Conservation (phyloP, 2,113 vertebrate genomes). For the Lophochroa leadbeateri region DNA sequence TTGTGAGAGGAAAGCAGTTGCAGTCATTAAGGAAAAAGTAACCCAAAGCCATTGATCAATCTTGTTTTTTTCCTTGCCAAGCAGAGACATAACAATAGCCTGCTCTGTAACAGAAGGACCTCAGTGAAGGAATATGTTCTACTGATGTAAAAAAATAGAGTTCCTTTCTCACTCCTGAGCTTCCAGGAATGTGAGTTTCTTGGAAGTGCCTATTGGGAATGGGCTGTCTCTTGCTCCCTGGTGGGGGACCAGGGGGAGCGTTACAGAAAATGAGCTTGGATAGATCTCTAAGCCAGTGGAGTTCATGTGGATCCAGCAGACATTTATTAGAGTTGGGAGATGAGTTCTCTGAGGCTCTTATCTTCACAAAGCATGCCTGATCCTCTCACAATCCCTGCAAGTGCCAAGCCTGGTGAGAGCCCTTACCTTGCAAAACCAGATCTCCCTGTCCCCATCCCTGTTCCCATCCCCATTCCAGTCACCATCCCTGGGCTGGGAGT, state of each 20-base stretch:
- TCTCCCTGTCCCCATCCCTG: background rate
- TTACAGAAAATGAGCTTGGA: background rate
- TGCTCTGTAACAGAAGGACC: background rate
- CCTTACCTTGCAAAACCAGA: background rate
- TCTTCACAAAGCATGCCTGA: background rate
- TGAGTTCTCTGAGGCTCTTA: background rate
- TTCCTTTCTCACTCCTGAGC: background rate
- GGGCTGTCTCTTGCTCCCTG: background rate
- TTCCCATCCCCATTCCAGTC: fast-evolving
- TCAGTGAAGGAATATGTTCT: background rate
- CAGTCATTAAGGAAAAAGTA: conserved; percentile 11
- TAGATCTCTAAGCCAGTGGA: background rate
- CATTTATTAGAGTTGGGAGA: background rate
- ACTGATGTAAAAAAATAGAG: background rate
- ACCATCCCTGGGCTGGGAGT: background rate
- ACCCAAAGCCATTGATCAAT: background rate
- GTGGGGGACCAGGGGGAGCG: background rate
- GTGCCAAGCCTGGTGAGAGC: background rate
- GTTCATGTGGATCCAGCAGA: background rate
- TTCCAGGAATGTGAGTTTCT: background rate
- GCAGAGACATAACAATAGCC: background rate
- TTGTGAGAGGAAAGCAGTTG: background rate
- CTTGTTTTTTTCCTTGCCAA: background rate
- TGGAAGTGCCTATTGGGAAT: background rate
- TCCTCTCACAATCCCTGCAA: background rate